phyloP scores from a whole-genome alignment of 2,113 vertebrate species.

The Brachionichthys hirsutus region DNA sequence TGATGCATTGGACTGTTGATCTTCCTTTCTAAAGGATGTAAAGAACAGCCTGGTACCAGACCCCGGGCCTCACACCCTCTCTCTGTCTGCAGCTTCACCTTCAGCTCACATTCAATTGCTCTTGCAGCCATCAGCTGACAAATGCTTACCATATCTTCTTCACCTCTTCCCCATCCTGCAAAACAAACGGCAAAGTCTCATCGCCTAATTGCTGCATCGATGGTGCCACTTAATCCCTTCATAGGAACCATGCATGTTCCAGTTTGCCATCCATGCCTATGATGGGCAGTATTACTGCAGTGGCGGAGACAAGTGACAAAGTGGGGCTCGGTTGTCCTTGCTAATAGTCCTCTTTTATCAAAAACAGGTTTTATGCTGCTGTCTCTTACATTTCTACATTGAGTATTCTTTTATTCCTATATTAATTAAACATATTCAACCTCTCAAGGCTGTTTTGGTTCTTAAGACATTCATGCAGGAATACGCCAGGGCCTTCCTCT shows the following conservation, averaged over 20 bases:
- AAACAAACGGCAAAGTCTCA: slow-evolving; percentile 70
- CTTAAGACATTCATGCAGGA: slow-evolving; percentile 27
- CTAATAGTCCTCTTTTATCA: no score
- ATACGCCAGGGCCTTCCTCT: slow-evolving; percentile 21
- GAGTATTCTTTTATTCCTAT: slow-evolving; percentile 12
- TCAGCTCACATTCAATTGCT: slow-evolving; percentile 77
- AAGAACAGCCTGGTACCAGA: slow-evolving; percentile 70
- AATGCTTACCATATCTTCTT: slow-evolving; percentile 70
- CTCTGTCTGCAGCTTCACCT: slow-evolving; percentile 71
- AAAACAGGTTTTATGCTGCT: neutral
- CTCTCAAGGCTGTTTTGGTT: slow-evolving; percentile 30
- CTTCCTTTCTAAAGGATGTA: slow-evolving; percentile 75
- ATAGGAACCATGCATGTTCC: slow-evolving; percentile 32
- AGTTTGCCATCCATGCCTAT: slow-evolving; percentile 29
- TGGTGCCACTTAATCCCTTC: slow-evolving; percentile 36
- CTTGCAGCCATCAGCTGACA: slow-evolving; percentile 65
- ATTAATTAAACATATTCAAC: neutral
- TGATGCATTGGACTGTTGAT: slow-evolving; percentile 75
- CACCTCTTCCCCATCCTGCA: slow-evolving; percentile 61
- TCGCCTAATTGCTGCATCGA: slow-evolving; percentile 38
- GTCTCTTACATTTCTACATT: slow-evolving; percentile 7
- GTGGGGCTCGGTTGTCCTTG: slow-evolving; percentile 31
- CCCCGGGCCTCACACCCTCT: slow-evolving; percentile 52
- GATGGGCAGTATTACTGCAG: slow-evolving; percentile 50
- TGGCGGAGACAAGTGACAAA: slow-evolving; percentile 51